Evolutionary conservation across 2,888 invertebrate genomes (phyloP), one percentile per base, ranked within the genome.

Genomic region (Thymelicus lineola): DNA sequence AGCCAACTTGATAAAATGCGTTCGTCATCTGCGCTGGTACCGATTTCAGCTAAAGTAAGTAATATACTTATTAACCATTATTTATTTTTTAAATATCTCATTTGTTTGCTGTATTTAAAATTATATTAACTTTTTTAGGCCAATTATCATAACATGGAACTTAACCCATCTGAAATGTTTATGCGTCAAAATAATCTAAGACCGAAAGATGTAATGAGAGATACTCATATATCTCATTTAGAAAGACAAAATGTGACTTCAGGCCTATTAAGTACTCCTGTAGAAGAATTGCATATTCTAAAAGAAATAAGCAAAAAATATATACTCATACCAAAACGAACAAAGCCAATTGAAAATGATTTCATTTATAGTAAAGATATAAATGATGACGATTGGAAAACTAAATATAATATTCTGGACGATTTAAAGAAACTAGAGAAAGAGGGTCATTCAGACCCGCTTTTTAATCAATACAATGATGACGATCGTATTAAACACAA

Each of bases 1-100:
- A 87, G 86, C 60, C 86, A 82, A 69, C 83, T 94, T 66, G 91
- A 94, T 74, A 91, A 89, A 75, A 91, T 94, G 84, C 86, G 92
- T 12, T 82, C 82, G 55, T 79, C 77, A 64, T 81, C 82, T 5
- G 81, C 86, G 7, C 76, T 89, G 58, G 79, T 85, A 6, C 84
- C 82, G 55, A 67, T 82, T 48, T 42, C 58, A 12, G 35, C 15
- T 6, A 63, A 66, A 38, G 66, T 66, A 50, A 48, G 66, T 66
- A 17, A 14, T n/a, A n/a, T n/a, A n/a, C n/a, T n/a, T n/a, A n/a
- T n/a, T n/a, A n/a, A n/a, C n/a, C n/a, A n/a, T n/a, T n/a, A n/a
- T n/a, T n/a, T n/a, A n/a, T n/a, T n/a, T n/a, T n/a, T n/a, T n/a
- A n/a, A n/a, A n/a, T n/a, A n/a, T n/a, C n/a, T n/a, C n/a, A 48